These are phyloP conservation scores for Notothenia coriiceps DNA, from an alignment of 2,113 vertebrate genomes.

Conservation along the genomic window DNA sequence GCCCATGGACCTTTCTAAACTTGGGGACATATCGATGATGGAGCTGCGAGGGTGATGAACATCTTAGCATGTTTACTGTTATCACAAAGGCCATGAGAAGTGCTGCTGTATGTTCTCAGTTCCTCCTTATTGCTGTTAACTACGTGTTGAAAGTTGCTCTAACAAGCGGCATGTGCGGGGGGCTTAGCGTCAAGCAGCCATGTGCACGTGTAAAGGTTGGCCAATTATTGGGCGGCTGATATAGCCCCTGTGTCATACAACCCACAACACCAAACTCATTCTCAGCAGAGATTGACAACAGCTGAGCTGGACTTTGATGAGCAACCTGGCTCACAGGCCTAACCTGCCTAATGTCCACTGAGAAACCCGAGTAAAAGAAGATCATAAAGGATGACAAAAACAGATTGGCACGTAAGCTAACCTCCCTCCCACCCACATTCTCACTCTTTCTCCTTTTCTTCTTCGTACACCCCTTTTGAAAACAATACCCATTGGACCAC, in stretches of 20 bases:
- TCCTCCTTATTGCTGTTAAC: slow-evolving; percentile 42
- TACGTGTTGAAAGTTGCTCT: slow-evolving; percentile 51
- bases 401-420: slow-evolving; percentile 49
- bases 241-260: slow-evolving; percentile 7
- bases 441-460: slow-evolving; percentile 45
- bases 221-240: slow-evolving; percentile 46
- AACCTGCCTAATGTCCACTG: slow-evolving; percentile 50
- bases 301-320: slow-evolving; percentile 46
- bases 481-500: slow-evolving; percentile 68
- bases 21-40: slow-evolving; percentile 54
- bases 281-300: slow-evolving; percentile 44
- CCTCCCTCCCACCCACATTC: slow-evolving; percentile 36
- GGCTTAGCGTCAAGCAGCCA: slow-evolving; percentile 43
- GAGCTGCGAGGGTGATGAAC: slow-evolving; percentile 27
- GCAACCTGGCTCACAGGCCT: slow-evolving; percentile 48
- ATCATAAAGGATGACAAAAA: slow-evolving; percentile 53
- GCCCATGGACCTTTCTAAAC: slow-evolving; percentile 69
- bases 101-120: slow-evolving; percentile 12
- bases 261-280: slow-evolving; percentile 35
- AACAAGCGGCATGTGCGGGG: not conserved
- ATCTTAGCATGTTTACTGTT: slow-evolving; percentile 48
- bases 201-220: slow-evolving; percentile 50
- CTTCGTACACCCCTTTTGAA: slow-evolving; percentile 62
- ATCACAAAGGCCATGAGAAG: slow-evolving; percentile 7
- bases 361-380: slow-evolving; percentile 63